These are phyloP conservation scores for Amphipoea oculea DNA, from an alignment of 2,888 invertebrate species.

Conservation along the genomic window DNA sequence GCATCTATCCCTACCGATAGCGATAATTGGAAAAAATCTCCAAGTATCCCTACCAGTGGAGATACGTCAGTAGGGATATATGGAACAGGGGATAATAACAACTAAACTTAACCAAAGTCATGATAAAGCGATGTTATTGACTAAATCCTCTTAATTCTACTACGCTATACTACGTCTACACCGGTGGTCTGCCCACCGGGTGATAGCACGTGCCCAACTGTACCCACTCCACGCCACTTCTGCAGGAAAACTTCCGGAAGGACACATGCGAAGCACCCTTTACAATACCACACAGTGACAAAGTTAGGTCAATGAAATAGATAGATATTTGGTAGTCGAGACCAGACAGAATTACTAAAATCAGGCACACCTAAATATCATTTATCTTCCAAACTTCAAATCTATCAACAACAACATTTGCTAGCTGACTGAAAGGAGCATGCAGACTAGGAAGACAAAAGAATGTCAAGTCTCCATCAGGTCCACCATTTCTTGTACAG, in stretches of 20 bases:
- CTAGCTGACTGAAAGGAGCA: background rate
- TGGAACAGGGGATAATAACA: background rate
- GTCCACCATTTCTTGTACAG: background rate
- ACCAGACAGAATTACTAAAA: background rate
- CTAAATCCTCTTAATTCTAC: background rate
- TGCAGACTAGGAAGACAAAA: background rate
- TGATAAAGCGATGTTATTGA: background rate
- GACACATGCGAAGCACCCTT: conserved; percentile 54
- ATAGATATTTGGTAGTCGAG: background rate
- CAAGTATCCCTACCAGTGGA: too few species aligned
- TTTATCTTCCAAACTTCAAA: background rate
- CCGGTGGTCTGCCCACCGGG: conserved; percentile 49
- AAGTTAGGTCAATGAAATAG: background rate
- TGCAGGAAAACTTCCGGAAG: conserved; percentile 72
- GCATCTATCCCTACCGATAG: too few species aligned
- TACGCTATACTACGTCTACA: background rate
- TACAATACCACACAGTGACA: background rate
- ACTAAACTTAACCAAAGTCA: background rate
- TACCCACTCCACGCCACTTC: conserved; percentile 16
- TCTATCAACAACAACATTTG: background rate
- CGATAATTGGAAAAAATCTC: too few species aligned
- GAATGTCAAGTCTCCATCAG: background rate
- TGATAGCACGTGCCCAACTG: conserved; percentile 53
- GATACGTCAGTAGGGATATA: too few species aligned
- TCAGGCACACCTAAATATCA: background rate